Evolutionary conservation across 2,797 vertebrate species (phyloP), one percentile per base, ranked within the genome.

Genomic region (Pelochelys cantorii): DNA sequence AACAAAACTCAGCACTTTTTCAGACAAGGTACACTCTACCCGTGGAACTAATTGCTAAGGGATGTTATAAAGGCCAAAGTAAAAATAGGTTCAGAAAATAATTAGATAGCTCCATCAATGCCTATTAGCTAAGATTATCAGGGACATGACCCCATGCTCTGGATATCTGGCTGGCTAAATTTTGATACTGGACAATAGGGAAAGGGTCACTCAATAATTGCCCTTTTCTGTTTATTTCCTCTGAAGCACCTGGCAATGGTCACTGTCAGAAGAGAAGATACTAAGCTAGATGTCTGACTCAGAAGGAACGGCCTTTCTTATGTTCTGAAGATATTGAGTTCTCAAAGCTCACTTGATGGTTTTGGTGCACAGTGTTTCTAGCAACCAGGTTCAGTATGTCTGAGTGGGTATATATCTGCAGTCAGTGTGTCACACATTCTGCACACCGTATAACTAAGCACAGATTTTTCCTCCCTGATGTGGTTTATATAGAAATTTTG

Each of bases 331-430:
- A 60, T 37, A 37, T 57, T 84, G 7, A 55, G 34, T 77, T 81
- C 29, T 81, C 55, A 34, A 42, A 91, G 71, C 48, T 93, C 86
- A 89, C 71, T 59, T 84, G 89, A 34, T 89, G 85, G 91, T 92
- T 92, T 80, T 89, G 59, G 60, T 83, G 62, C 74, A 94, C 74
- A 86, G 85, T 79, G 90, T 74, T 52, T 93, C 94, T 83, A 53
- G 53, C 82, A 97, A 94, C 89, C 83, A 91, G 83, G 93, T 85
- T 95, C 89, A 87, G 94, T 86, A 53, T 81, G 79, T 84, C 92
- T 87, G 89, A 93, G 92, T 94, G 88, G 65, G 59, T 86, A 92
- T 92, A 34, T 87, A 48, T 80, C 93, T 95, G 60, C 56, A 78
- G 86, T 77, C 79, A 57, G 77, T 83, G 81, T 34, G 85, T 48